Conservation (phyloP, 2,888 invertebrate species). For the Heliconius ethilla region DNA sequence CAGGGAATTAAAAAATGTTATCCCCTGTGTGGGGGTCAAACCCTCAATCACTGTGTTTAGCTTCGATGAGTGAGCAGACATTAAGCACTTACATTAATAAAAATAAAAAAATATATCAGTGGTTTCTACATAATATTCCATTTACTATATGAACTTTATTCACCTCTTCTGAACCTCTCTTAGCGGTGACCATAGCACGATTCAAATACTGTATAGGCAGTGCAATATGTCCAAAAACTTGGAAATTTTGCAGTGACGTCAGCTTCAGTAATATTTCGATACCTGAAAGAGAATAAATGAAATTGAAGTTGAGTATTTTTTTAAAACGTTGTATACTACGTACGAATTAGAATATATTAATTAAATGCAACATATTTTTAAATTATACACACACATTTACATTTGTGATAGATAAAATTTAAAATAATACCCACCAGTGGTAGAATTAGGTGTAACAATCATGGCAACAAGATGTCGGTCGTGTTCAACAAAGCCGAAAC, state of each 20-base stretch:
- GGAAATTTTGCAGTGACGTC: slow-evolving; percentile 85
- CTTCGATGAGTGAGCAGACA: too few relatives aligned
- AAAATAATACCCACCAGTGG: slow-evolving; percentile 75
- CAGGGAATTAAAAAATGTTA: too few relatives aligned
- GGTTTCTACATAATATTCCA: neutral
- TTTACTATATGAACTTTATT: slow-evolving; percentile 32
- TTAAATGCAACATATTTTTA: too few relatives aligned
- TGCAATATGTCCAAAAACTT: slow-evolving; percentile 87
- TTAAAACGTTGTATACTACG: neutral
- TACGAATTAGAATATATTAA: neutral
- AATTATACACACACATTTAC: too few relatives aligned
- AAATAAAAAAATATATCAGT: too few relatives aligned
- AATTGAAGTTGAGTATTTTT: too few relatives aligned
- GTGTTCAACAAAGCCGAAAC: slow-evolving; percentile 87
- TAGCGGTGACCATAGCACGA: slow-evolving; percentile 85
- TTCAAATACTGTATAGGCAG: slow-evolving; percentile 88
- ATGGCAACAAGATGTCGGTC: slow-evolving; percentile 88
- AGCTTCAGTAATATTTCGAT: slow-evolving; percentile 85
- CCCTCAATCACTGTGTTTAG: too few relatives aligned
- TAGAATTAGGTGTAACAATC: slow-evolving; percentile 85
- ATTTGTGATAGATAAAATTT: neutral
- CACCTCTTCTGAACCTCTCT: slow-evolving; percentile 85
- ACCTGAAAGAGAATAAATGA: slow-evolving; percentile 69
- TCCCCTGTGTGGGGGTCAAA: too few relatives aligned
- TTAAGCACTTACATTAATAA: too few relatives aligned